These are phyloP conservation scores for Gymnodraco acuticeps DNA, from an alignment of 2,797 vertebrate species.

Conservation along the genomic window DNA sequence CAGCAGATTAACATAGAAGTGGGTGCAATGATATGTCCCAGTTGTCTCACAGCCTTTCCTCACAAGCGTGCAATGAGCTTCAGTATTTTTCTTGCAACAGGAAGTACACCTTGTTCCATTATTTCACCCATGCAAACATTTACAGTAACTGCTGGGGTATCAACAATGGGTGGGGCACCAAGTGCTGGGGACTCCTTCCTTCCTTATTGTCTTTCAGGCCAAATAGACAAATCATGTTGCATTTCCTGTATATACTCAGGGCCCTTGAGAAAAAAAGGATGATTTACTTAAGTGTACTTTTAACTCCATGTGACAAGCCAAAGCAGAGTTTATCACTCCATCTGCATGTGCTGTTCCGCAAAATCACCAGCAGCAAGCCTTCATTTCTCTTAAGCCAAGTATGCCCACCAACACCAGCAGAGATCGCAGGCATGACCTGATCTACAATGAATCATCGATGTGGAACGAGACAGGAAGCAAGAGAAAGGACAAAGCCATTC, in stretches of 20 bases:
- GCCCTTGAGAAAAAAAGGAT: constrained; percentile 18
- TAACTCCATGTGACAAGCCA: constrained; percentile 2
- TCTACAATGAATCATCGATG: constrained; percentile 59
- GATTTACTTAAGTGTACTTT: constrained; percentile 28
- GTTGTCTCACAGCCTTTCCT: constrained; percentile 30
- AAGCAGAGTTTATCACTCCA: constrained; percentile 20
- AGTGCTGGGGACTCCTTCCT: constrained; percentile 69
- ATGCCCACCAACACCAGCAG: constrained; percentile 38
- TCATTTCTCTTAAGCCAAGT: constrained; percentile 21
- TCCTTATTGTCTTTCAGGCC: constrained; percentile 60
- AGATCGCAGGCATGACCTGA: constrained; percentile 62
- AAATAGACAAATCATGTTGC: constrained; percentile 36
- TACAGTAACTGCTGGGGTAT: constrained; percentile 79
- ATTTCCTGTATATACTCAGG: constrained; percentile 36
- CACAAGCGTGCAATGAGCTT: constrained; percentile 25
- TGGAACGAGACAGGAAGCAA: constrained; percentile 70
- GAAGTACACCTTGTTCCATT: constrained; percentile 83
- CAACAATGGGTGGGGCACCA: constrained; percentile 63
- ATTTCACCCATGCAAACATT: constrained; percentile 82
- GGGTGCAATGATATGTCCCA: not conserved
- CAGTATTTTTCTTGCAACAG: constrained; percentile 68
- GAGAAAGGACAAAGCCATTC: constrained; percentile 56
- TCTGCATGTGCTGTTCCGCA: constrained; percentile 20
- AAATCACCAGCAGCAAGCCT: constrained; percentile 13
- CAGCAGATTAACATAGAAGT: constrained; percentile 4